Percentiles rank a stretch among this genome's conserved stretches.
Conservation (phyloP, 2,797 vertebrate species). For the Avahi laniger region DNA sequence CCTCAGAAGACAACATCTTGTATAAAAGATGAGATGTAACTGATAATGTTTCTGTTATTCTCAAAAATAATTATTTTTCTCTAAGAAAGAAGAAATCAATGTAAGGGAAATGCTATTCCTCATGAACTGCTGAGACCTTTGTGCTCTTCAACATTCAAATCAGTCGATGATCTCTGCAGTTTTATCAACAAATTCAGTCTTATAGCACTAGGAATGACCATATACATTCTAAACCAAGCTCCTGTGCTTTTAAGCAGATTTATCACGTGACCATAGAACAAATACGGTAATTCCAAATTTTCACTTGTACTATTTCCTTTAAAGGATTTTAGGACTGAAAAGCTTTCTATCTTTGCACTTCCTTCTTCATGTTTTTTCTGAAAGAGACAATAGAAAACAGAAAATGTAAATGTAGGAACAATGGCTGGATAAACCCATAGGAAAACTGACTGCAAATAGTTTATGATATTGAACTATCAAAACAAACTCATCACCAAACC, state of each 20-base stretch:
- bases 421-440: not conserved
- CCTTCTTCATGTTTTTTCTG: not conserved
- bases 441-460: not conserved
- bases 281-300: not conserved
- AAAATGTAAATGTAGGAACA: not conserved
- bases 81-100: not conserved
- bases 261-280: not conserved
- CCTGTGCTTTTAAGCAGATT: not conserved
- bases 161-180: too few relatives aligned
- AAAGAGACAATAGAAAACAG: not conserved
- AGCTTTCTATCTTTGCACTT: not conserved
- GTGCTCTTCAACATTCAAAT: not conserved
- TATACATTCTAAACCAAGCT: not conserved
- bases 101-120: not conserved
- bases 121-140: not conserved
- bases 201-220: not conserved
- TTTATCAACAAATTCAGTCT: not conserved
- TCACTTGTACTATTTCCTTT: not conserved
- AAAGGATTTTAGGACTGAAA: not conserved
- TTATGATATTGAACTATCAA: not conserved
- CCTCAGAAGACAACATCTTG: not conserved
- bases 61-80: not conserved
- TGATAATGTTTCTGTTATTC: not conserved
- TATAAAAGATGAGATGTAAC: not conserved
- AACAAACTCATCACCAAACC: not conserved